Percentiles rank a stretch among this genome's conserved stretches.
phyloP scores from a whole-genome alignment of 2,797 vertebrate genomes.

The Galago senegalensis region DNA sequence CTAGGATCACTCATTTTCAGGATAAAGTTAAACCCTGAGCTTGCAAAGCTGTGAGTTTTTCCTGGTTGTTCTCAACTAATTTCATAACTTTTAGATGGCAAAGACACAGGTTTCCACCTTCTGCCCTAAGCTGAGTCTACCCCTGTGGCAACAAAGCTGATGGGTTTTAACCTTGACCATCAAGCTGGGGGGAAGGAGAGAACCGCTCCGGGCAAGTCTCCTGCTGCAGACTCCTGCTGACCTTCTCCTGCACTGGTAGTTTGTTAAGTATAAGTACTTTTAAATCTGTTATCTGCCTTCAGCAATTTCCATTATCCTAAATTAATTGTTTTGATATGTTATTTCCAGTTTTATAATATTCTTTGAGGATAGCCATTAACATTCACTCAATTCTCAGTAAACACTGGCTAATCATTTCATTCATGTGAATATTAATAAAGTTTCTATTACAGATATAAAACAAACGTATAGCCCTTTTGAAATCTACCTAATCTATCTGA shows the following conservation, averaged over 20 bases:
- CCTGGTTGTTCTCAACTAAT: neutral
- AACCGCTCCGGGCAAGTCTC: accelerated
- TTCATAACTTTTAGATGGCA: neutral
- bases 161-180: neutral
- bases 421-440: neutral
- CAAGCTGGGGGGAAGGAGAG: too few species aligned
- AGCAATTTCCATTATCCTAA: neutral
- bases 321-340: neutral
- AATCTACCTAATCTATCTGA: neutral
- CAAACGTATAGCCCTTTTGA: neutral
- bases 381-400: neutral
- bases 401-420: neutral
- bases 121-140: neutral
- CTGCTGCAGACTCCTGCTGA: neutral
- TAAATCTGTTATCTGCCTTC: neutral
- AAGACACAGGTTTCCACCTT: neutral
- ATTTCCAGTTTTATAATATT: neutral
- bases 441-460: neutral
- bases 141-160: neutral
- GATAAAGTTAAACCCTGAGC: neutral
- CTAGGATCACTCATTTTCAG: neutral
- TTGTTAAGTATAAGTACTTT: neutral
- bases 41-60: neutral
- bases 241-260: neutral
- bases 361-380: neutral